Conservation (phyloP, 2,888 invertebrate genomes). For the Tanytarsus gracilentus region DNA sequence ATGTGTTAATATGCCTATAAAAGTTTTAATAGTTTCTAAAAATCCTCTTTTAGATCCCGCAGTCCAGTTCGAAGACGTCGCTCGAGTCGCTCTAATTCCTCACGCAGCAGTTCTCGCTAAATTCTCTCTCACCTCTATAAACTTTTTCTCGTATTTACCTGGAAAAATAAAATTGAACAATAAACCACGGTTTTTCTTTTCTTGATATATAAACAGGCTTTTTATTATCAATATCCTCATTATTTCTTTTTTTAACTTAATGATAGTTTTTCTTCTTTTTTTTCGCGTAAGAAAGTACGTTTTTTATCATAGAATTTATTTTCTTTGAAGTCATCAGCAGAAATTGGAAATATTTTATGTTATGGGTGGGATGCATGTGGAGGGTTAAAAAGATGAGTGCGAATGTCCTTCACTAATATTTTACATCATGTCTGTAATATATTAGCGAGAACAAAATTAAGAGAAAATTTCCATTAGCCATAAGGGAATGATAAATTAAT, state of each 20-base stretch:
- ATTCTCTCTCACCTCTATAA: not conserved
- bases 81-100: slow-evolving; percentile 43
- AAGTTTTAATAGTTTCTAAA: not conserved
- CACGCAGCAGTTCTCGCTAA: slow-evolving; percentile 38
- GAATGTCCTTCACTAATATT: no score
- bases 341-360: no score
- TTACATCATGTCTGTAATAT: no score
- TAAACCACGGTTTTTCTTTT: not conserved
- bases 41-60: slow-evolving; percentile 31
- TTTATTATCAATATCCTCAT: not conserved
- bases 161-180: not conserved
- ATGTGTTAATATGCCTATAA: not conserved
- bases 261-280: not conserved
- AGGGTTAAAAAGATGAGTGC: no score
- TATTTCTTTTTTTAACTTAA: not conserved
- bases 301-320: not conserved
- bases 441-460: no score
- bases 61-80: slow-evolving; percentile 42
- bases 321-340: not conserved
- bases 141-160: not conserved
- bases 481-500: no score
- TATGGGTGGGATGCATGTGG: no score
- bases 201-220: slow-evolving; percentile 4
- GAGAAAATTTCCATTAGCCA: no score
- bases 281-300: no score